These are phyloP conservation scores for Diprion similis DNA, from an alignment of 1,140 invertebrate species.

Conservation along the genomic window DNA sequence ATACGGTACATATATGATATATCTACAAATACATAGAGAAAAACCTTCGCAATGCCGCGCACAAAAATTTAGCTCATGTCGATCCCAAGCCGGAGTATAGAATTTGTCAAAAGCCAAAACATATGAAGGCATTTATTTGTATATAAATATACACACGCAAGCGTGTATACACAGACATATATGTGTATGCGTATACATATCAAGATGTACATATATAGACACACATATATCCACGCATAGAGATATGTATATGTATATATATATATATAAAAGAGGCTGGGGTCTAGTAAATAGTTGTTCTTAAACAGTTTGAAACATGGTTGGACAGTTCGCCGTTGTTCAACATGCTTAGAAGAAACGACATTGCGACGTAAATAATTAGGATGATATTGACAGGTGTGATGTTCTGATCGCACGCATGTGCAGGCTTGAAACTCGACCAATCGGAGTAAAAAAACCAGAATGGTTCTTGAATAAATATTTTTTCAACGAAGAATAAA, in stretches of 20 bases:
- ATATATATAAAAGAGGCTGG: neutral
- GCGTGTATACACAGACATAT: neutral
- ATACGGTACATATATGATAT: neutral
- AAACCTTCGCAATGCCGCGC: neutral
- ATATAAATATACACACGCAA: constrained; percentile 22
- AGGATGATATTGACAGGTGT: neutral
- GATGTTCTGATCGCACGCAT: neutral
- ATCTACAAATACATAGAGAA: neutral
- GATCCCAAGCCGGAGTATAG: constrained; percentile 23
- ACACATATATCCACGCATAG: neutral
- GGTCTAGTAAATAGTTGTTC: neutral
- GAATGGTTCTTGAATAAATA: no score
- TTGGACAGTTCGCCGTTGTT: neutral
- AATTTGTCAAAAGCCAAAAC: constrained; percentile 55
- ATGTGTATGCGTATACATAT: neutral
- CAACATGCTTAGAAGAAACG: neutral
- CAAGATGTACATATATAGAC: neutral
- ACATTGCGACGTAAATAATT: constrained; percentile 4
- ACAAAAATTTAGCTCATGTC: neutral
- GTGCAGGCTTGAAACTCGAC: constrained; percentile 1
- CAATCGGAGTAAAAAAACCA: neutral
- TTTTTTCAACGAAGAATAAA: no score
- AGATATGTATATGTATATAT: constrained; percentile 1
- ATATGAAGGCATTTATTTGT: constrained; percentile 56
- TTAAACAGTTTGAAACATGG: neutral